phyloP scores from a whole-genome alignment of 2,797 vertebrate genomes.

The Chanos chanos region DNA sequence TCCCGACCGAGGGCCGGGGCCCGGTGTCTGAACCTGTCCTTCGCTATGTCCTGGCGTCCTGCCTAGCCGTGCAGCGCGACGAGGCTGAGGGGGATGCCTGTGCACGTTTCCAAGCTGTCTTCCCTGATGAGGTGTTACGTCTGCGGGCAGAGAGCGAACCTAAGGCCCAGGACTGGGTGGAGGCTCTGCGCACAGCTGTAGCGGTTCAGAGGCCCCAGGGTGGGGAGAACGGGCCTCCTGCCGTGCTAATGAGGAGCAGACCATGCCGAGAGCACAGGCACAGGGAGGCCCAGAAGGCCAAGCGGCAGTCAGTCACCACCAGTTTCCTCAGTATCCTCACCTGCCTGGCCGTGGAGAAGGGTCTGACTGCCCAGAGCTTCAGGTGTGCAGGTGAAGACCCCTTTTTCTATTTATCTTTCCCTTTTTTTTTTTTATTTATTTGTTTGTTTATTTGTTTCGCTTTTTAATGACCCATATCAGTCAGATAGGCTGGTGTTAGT shows the following conservation, averaged over 20 bases:
- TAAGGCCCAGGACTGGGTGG: slow-evolving; percentile 88
- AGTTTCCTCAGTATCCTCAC: slow-evolving; percentile 97
- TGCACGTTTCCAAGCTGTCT: slow-evolving; percentile 83
- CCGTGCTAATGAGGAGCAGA: slow-evolving; percentile 61
- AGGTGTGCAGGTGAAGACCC: slow-evolving; percentile 89
- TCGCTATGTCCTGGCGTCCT: slow-evolving; percentile 78
- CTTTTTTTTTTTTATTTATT: not conserved
- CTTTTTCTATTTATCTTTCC: no score
- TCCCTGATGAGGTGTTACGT: slow-evolving; percentile 81
- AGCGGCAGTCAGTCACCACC: slow-evolving; percentile 93
- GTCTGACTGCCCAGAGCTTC: slow-evolving; percentile 96
- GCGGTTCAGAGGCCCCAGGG: slow-evolving; percentile 63
- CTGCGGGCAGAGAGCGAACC: slow-evolving; percentile 80
- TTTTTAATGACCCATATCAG: not conserved
- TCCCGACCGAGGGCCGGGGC: slow-evolving; percentile 80
- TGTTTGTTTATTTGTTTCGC: not conserved
- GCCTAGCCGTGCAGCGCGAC: slow-evolving; percentile 80
- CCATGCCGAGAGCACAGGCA: slow-evolving; percentile 63
- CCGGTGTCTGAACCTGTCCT: slow-evolving; percentile 84
- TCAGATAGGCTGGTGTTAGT: not conserved
- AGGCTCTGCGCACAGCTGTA: slow-evolving; percentile 75
- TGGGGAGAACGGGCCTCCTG: slow-evolving; percentile 59
- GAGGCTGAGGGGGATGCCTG: slow-evolving; percentile 68
- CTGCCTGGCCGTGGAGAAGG: slow-evolving; percentile 90
- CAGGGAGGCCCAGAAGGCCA: slow-evolving; percentile 76